phyloP scores from a whole-genome alignment of 2,888 invertebrate species.

The Idaea biselata region DNA sequence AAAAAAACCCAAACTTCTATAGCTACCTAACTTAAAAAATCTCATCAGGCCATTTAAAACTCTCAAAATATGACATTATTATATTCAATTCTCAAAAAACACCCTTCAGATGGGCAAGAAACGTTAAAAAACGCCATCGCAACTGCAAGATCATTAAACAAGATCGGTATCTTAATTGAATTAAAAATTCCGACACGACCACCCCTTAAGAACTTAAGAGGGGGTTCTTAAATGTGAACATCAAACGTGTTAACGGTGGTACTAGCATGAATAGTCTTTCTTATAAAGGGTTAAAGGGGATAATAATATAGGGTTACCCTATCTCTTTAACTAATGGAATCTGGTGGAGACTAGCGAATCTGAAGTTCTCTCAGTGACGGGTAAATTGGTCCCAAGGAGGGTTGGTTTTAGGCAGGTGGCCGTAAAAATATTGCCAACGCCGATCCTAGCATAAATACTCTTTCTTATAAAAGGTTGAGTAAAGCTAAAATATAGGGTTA shows the following conservation, averaged over 20 bases:
- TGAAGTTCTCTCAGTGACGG: no score
- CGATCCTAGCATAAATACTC: no score
- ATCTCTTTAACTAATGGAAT: no score
- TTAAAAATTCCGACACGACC: slow-evolving; percentile 79
- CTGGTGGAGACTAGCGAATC: no score
- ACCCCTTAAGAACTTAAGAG: slow-evolving; percentile 47
- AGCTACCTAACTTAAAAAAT: slow-evolving; percentile 19
- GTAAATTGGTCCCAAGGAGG: no score
- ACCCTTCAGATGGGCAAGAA: slow-evolving; percentile 32
- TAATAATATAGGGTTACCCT: background rate
- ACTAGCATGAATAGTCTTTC: slow-evolving; percentile 7
- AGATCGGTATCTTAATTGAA: slow-evolving; percentile 81
- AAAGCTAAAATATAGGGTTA: no score
- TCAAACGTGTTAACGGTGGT: slow-evolving; percentile 29
- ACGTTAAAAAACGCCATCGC: slow-evolving; percentile 55
- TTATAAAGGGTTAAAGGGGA: slow-evolving; percentile 8
- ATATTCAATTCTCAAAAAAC: slow-evolving; percentile 32
- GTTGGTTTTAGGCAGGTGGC: no score
- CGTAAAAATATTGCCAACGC: no score
- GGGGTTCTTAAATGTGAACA: slow-evolving; percentile 26
- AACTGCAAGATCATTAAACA: slow-evolving; percentile 73
- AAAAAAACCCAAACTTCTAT: no score
- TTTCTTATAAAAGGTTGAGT: no score
- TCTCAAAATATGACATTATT: slow-evolving; percentile 24
- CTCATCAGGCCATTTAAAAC: slow-evolving; percentile 47